These are phyloP conservation scores for Carcinoscorpius rotundicauda DNA, from an alignment of 1,140 invertebrate genomes.

Conservation along the genomic window DNA sequence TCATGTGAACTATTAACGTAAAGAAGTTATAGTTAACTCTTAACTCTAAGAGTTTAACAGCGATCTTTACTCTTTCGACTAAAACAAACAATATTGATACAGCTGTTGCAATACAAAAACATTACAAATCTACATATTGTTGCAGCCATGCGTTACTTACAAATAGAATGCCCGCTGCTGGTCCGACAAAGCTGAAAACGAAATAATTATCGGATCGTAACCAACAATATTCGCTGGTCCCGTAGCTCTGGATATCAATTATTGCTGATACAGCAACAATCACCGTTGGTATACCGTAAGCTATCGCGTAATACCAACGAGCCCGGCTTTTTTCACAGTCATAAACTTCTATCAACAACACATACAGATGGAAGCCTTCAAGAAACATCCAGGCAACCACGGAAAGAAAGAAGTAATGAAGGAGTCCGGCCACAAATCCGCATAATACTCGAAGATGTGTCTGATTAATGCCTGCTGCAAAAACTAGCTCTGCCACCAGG, in stretches of 20 bases:
- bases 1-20: too few species aligned
- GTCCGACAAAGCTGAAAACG: slow-evolving; percentile 82
- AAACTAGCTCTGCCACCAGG: slow-evolving; percentile 76
- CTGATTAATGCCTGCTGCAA: slow-evolving; percentile 78
- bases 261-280: slow-evolving; percentile 62
- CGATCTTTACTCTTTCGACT: too few species aligned
- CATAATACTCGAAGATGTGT: slow-evolving; percentile 73
- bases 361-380: slow-evolving; percentile 82
- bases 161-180: slow-evolving; percentile 65
- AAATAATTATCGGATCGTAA: slow-evolving; percentile 72
- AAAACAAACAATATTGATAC: too few species aligned
- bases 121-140: too few species aligned
- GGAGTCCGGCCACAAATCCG: slow-evolving; percentile 71
- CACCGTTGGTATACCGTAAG: slow-evolving; percentile 62
- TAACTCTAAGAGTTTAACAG: too few species aligned
- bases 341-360: slow-evolving; percentile 90
- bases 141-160: slow-evolving; percentile 8
- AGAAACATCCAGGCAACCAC: slow-evolving; percentile 75
- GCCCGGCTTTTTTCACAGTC: slow-evolving; percentile 74
- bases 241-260: slow-evolving; percentile 70
- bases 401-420: slow-evolving; percentile 91
- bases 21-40: too few species aligned
- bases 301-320: slow-evolving; percentile 68
- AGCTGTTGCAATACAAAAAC: too few species aligned
- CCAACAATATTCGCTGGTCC: slow-evolving; percentile 76